Percentiles rank a stretch among this genome's conserved stretches.
Conservation (phyloP, 2,113 vertebrate species). For the Electrona antarctica region DNA sequence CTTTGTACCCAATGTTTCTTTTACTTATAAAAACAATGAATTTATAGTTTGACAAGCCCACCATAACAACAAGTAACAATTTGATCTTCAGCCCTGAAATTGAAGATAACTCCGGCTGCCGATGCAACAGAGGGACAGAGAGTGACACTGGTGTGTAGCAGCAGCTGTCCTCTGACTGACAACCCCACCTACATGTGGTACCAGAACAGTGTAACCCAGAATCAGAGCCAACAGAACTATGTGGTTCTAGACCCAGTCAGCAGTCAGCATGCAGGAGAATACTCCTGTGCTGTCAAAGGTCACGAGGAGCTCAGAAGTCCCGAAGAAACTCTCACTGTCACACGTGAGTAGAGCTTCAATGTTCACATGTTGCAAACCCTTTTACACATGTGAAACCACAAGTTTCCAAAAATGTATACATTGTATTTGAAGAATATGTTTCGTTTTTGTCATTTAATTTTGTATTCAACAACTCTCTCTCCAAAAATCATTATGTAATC, state of each 20-base stretch:
- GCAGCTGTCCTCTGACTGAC: slow-evolving; percentile 19
- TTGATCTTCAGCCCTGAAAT: slow-evolving; percentile 10
- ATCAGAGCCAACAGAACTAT: neutral
- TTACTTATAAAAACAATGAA: neutral
- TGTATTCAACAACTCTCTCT: too few species aligned
- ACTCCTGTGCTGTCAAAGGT: slow-evolving; percentile 33
- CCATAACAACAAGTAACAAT: neutral
- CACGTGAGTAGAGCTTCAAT: too few species aligned
- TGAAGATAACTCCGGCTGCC: neutral
- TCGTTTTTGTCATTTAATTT: too few species aligned
- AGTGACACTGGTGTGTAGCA: slow-evolving; percentile 20
- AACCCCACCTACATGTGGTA: slow-evolving; percentile 24
- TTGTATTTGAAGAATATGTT: too few species aligned
- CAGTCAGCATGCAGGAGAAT: neutral
- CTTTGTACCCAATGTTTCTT: too few species aligned
- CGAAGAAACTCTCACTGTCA: neutral
- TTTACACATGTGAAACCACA: too few species aligned
- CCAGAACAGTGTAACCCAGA: slow-evolving; percentile 5
- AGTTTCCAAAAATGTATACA: too few species aligned
- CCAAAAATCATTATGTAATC: too few species aligned
- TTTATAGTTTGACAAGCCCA: too few species aligned
- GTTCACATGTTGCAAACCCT: too few species aligned
- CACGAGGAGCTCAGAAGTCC: slow-evolving; percentile 10
- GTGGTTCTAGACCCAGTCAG: neutral
- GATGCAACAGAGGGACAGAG: neutral